Percentiles rank a stretch among this genome's conserved stretches.
Conservation (phyloP, 2,888 invertebrate species). For the Scelioninae gen. 1 region DNA sequence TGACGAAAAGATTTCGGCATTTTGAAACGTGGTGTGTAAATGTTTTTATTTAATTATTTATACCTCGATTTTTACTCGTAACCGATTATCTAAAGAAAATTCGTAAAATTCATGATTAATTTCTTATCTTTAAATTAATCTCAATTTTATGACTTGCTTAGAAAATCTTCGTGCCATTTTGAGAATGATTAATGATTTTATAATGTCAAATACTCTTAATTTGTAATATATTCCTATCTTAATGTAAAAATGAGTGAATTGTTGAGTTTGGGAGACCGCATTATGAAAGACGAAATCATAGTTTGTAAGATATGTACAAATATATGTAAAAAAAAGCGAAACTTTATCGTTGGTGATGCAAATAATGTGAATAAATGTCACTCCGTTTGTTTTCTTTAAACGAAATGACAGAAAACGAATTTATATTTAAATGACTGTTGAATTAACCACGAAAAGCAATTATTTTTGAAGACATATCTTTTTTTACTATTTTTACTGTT, state of each 20-base stretch:
- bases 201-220: conserved; percentile 32
- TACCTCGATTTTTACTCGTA: conserved; percentile 13
- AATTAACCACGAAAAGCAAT: conserved; percentile 37
- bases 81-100: background rate
- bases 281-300: conserved; percentile 53
- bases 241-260: conserved; percentile 36
- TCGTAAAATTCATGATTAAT: conserved; percentile 3
- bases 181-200: background rate
- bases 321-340: conserved; percentile 48
- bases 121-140: background rate
- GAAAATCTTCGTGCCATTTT: conserved; percentile 36
- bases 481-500: conserved; percentile 53
- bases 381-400: conserved; percentile 47
- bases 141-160: conserved; percentile 1
- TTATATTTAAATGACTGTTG: conserved; percentile 51
- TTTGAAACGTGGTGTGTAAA: conserved; percentile 9
- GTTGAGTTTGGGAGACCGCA: conserved; percentile 30
- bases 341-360: conserved; percentile 50
- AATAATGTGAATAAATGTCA: conserved; percentile 61
- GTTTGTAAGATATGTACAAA: conserved; percentile 60
- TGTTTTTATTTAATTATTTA: conserved; percentile 17
- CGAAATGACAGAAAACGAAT: conserved; percentile 46
- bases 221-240: conserved; percentile 32
- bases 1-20: background rate
- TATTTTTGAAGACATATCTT: conserved; percentile 59